These are phyloP conservation scores for Euplexia lucipara DNA, from an alignment of 2,888 invertebrate species.

Conservation along the genomic window DNA sequence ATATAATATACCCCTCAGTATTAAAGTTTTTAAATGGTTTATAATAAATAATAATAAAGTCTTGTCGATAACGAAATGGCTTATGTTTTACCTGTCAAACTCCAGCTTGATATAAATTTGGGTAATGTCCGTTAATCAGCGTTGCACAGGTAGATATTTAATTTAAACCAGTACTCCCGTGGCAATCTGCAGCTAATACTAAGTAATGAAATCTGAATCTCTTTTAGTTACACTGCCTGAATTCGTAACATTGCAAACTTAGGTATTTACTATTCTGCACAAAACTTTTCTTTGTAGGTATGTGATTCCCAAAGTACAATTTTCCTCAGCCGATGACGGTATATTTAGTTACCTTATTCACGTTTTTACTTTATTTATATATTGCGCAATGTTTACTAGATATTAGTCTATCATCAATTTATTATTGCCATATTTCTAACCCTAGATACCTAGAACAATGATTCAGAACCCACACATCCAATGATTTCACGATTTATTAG, in stretches of 20 bases:
- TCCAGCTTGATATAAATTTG: too few relatives aligned
- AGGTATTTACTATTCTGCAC: not conserved
- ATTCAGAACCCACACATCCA: slow-evolving; percentile 41
- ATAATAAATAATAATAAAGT: too few relatives aligned
- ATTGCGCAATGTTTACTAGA: slow-evolving; percentile 34
- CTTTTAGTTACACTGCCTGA: too few relatives aligned
- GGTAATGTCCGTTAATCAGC: not conserved
- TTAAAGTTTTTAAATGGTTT: too few relatives aligned
- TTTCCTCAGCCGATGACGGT: slow-evolving; percentile 21
- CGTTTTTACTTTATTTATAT: not conserved
- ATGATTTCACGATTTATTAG: slow-evolving; percentile 58
- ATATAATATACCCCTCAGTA: too few relatives aligned
- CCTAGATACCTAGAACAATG: slow-evolving; percentile 36
- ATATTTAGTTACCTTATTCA: slow-evolving; percentile 7
- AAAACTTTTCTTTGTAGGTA: not conserved
- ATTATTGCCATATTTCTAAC: slow-evolving; percentile 34
- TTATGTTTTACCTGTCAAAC: too few relatives aligned
- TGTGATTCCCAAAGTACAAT: slow-evolving; percentile 33
- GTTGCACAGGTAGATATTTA: not conserved
- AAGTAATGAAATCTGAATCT: not conserved
- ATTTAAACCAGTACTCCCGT: too few relatives aligned
- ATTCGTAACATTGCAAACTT: not conserved
- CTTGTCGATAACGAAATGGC: too few relatives aligned
- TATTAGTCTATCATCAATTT: slow-evolving; percentile 24
- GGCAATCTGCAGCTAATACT: not conserved